Base-by-base conservation (phyloP, 2,797 vertebrate genomes). In the Microtus agrestis region DNA sequence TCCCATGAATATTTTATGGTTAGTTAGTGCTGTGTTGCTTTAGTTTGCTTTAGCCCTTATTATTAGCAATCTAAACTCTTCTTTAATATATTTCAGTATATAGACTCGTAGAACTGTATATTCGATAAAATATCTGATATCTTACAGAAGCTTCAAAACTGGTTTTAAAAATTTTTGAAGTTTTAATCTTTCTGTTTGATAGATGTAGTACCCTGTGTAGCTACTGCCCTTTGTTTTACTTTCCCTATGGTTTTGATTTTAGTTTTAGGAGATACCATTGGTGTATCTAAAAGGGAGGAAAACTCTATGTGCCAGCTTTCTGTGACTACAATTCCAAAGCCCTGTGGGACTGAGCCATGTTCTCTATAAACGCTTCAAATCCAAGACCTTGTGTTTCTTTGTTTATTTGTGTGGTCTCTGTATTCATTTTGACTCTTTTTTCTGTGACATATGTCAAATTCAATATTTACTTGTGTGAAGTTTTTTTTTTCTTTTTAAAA, bases 51-150 rank as follows among this genome's bases (percentile, higher is more conserved):
- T 21, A 67, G 14, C 63, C 74, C 29, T 13, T 71, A 17, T 90
- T 88, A 51, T 65, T 13, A 5, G 74, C 77, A 88, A 77, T 80
- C 13, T 92, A 73, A 91, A 91, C 80, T 77, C 31, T 79, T 34
- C 19, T 77, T 79, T 85, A 31, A 6, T 59, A n/a, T 79, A 89
- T 2, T 13, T 69, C 10, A 3, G n/a, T 40, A 87, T 65, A 54
- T 11, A 74, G 92, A n/a, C 2, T 81, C 15, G 92, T 82, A 88
- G 56, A 37, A 82, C 65, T 96, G 78, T n/a, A 91, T 21, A 27
- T 12, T 65, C 59, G 7, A 27, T 93, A 48, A 61, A 73, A 63
- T 6, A 63, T 96, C 51, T 88, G 23, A 3, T 59, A 6, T 37
- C 61, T 73, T 23, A 92, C 54, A 46, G 21, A 5, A 77, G 89